Conservation (phyloP, 2,113 vertebrate species). For the Cyanoderma ruficeps region DNA sequence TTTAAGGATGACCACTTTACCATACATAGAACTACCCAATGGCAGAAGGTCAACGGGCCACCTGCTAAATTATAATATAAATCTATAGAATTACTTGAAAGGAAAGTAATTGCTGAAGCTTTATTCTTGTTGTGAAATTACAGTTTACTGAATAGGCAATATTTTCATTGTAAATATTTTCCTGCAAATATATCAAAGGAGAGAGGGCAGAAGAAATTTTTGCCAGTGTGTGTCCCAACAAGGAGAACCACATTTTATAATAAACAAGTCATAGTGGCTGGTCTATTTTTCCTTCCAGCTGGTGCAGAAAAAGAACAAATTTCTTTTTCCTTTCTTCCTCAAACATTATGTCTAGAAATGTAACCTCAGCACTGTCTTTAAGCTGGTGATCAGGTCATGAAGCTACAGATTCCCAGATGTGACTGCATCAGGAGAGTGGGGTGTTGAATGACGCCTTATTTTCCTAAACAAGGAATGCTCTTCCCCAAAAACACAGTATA, state of each 20-base stretch:
- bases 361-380: background rate
- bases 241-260: background rate
- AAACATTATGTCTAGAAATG: background rate
- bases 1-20: slow-evolving; percentile 59
- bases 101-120: slow-evolving; percentile 10
- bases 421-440: background rate
- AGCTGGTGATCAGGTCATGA: background rate
- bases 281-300: background rate
- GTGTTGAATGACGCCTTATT: background rate
- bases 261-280: background rate
- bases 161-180: slow-evolving; percentile 36
- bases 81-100: slow-evolving; percentile 20
- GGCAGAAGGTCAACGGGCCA: slow-evolving; percentile 47
- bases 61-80: slow-evolving; percentile 13
- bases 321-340: background rate
- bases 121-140: slow-evolving; percentile 37
- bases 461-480: background rate
- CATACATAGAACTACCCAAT: background rate
- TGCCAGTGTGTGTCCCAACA: background rate
- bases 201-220: background rate
- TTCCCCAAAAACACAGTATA: background rate
- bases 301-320: background rate
- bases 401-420: background rate
- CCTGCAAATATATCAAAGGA: background rate
- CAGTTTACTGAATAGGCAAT: background rate